Conservation (phyloP, 2,797 vertebrate genomes). For the Lagodon rhomboides region DNA sequence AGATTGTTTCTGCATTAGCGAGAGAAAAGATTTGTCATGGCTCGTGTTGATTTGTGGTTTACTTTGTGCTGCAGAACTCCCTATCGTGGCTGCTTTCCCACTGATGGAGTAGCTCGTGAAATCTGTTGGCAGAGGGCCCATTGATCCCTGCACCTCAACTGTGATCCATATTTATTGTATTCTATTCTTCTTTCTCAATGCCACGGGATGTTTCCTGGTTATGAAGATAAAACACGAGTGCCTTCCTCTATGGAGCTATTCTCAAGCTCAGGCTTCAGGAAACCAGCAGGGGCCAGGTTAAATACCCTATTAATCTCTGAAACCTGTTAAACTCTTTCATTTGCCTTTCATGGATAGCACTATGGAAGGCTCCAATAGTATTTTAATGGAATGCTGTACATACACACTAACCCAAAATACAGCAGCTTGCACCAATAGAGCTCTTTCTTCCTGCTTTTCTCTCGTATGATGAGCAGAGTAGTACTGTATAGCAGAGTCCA, state of each 20-base stretch:
- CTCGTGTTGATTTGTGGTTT: conserved; percentile 45
- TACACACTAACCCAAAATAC: conserved; percentile 20
- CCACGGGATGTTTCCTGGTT: conserved; percentile 34
- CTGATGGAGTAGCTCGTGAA: conserved; percentile 58
- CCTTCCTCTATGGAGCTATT: conserved; percentile 23
- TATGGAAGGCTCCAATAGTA: conserved; percentile 10
- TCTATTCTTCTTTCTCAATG: conserved; percentile 32
- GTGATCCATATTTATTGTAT: conserved; percentile 47
- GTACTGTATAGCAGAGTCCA: conserved; percentile 40
- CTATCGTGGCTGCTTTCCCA: conserved; percentile 30
- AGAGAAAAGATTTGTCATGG: conserved; percentile 56
- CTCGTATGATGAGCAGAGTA: conserved; percentile 41
- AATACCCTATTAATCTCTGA: conserved; percentile 33
- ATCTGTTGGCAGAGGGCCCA: conserved; percentile 55
- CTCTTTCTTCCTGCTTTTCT: conserved; percentile 16
- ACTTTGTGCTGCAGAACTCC: conserved; percentile 30
- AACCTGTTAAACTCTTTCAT: conserved; percentile 43
- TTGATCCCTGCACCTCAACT: conserved; percentile 49
- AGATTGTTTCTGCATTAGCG: conserved; percentile 47
- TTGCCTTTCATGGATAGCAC: conserved; percentile 26
- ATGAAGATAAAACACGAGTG: conserved; percentile 35
- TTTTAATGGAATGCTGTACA: conserved; percentile 4
- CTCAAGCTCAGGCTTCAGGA: conserved; percentile 24
- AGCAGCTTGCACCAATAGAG: conserved; percentile 1
- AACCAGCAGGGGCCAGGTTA: conserved; percentile 38